Evolutionary conservation across 2,888 invertebrate genomes (phyloP), one percentile per base, ranked within the genome.

Genomic region (Omphaloscelis lunosa): DNA sequence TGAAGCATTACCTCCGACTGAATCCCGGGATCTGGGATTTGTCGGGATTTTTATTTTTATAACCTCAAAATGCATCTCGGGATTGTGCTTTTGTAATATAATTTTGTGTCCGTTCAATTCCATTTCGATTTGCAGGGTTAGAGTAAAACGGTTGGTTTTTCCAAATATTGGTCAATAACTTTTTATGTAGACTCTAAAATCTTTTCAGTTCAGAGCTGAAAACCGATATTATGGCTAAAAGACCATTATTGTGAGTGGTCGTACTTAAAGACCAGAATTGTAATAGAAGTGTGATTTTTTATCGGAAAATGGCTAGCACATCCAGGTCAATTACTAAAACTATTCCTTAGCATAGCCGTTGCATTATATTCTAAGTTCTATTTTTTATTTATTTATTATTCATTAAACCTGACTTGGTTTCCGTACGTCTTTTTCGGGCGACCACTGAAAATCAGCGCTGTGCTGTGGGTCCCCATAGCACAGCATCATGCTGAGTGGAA

Each of bases 31-130:
- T 83, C 79, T 81, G 62, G 81, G 84, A 84, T 85, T 84, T 83
- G 79, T 77, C 68, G 77, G 82, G 82, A 86, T 84, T 84, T 87
- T 84, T 82, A 86, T 88, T 86, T 87, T 90, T 88, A 89, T 85
- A 85, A 89, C 87, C 84, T 80, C 72, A 83, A 86, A 85, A 87
- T 89, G 88, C 88, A 88, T 66, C 77, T 39, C 65, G 59, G 51
- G 70, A 80, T 84, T 83, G 78, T 79, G 81, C 74, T 89, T 85
- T 85, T 79, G 75, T 78, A 84, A 86, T 84, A 83, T 72, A 72
- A 84, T 72, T 78, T 83, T 48, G 53, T 72, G 67, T 82, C 62
- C 53, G 72, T 72, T 78, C 83, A 51, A 82, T 86, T 83, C n/a
- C 62, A 62, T 45, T 79, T 85, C 82, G 82, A 84, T 74, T 81